Evolutionary conservation across 1,140 invertebrate genomes (phyloP).

Genomic region (Mesaphorura yosii): DNA sequence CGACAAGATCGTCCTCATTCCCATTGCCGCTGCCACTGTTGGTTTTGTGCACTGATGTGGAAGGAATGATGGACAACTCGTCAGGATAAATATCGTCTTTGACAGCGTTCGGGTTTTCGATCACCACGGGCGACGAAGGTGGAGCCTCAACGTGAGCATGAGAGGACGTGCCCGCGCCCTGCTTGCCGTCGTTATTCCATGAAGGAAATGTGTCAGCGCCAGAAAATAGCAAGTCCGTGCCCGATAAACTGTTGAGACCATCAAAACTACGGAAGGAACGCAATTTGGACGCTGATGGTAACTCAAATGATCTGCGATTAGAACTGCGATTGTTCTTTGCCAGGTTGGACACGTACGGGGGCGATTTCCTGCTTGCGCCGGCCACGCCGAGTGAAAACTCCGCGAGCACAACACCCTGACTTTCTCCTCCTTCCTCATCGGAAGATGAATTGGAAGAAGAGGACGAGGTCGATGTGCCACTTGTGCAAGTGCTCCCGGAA

Average conservation of each 20-base stretch:
- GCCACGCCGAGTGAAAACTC: slow-evolving; percentile 25
- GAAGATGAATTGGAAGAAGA: slow-evolving; percentile 1
- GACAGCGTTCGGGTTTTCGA: neutral
- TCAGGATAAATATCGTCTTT: neutral
- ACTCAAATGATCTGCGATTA: slow-evolving; percentile 24
- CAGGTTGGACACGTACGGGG: neutral
- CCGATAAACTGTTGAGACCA: slow-evolving; percentile 24
- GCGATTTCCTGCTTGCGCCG: too few species aligned
- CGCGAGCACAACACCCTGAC: slow-evolving; percentile 24
- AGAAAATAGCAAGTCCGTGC: slow-evolving; percentile 30
- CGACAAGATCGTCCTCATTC: neutral
- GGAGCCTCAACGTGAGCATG: neutral
- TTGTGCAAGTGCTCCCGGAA: neutral
- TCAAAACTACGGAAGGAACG: slow-evolving; percentile 29
- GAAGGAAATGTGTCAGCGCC: slow-evolving; percentile 30
- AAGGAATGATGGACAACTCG: neutral
- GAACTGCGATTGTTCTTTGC: slow-evolving; percentile 4
- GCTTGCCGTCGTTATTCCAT: neutral
- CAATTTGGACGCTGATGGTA: slow-evolving; percentile 11
- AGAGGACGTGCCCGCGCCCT: neutral
- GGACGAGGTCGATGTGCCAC: neutral
- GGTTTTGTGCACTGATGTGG: neutral
- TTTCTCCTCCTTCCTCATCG: slow-evolving; percentile 16
- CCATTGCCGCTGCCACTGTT: neutral
- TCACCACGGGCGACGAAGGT: too few species aligned